Conservation (phyloP, 2,797 vertebrate species). For the Melanogrammus aeglefinus region DNA sequence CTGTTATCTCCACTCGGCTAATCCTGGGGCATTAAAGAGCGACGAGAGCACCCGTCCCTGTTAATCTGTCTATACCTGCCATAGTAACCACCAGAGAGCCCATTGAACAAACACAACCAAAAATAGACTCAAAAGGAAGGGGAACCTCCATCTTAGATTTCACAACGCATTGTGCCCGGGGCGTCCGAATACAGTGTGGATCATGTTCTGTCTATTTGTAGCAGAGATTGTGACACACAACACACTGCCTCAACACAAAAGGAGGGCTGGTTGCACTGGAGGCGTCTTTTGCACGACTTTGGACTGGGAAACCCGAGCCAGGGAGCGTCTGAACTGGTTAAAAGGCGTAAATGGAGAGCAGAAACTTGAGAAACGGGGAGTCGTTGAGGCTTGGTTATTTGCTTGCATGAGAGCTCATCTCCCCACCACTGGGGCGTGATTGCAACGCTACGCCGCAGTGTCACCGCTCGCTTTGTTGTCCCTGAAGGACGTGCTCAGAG, state of each 20-base stretch:
- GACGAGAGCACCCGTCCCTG: neutral
- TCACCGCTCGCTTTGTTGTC: neutral
- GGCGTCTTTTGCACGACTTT: constrained; percentile 32
- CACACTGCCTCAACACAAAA: constrained; percentile 37
- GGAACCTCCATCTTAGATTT: constrained; percentile 35
- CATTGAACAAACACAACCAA: constrained; percentile 16
- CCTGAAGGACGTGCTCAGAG: no score
- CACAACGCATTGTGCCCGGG: constrained; percentile 23
- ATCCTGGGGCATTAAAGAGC: neutral
- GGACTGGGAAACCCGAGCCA: constrained; percentile 53
- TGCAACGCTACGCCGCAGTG: neutral
- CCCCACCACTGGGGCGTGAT: neutral
- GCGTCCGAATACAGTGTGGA: constrained; percentile 47
- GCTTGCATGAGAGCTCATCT: neutral
- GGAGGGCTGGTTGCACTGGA: constrained; percentile 41
- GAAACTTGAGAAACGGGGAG: constrained; percentile 11
- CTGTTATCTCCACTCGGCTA: neutral
- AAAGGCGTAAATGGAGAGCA: constrained; percentile 18
- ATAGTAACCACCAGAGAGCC: constrained; percentile 23
- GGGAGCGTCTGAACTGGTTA: constrained; percentile 41
- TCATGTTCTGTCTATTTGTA: constrained; percentile 53
- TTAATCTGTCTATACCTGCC: constrained; percentile 3
- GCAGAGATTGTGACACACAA: constrained; percentile 48
- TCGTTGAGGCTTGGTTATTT: constrained; percentile 10
- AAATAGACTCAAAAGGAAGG: constrained; percentile 28